Evolutionary conservation across 2,113 vertebrate genomes (phyloP).

Genomic region (Trogon melanurus): DNA sequence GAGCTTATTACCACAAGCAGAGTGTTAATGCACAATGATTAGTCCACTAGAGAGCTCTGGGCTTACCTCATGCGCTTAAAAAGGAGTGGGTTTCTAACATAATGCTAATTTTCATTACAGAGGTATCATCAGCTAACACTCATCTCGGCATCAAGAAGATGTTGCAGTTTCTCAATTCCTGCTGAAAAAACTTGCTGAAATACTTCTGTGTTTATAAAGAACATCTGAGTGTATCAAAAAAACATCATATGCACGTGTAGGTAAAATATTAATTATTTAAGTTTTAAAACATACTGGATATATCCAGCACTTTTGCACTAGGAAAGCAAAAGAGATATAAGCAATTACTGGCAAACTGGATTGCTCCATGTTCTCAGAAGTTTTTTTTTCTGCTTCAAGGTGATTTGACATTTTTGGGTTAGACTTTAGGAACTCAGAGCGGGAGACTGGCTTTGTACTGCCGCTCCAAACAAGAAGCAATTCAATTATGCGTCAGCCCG

Average conservation of each 20-base stretch:
- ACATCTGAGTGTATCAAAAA: neutral
- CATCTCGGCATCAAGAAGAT: neutral
- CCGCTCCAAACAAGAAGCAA: neutral
- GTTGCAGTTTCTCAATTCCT: neutral
- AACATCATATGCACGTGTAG: neutral
- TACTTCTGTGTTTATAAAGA: neutral
- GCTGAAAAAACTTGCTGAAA: neutral
- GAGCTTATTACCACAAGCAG: neutral
- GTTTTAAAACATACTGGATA: neutral
- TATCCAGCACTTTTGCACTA: neutral
- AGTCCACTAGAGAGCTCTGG: neutral
- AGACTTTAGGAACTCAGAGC: neutral
- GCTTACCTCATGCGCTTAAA: neutral
- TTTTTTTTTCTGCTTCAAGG: slow-evolving; percentile 5
- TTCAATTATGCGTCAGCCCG: slow-evolving; percentile 30
- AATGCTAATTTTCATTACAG: neutral
- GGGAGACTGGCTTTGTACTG: slow-evolving; percentile 5
- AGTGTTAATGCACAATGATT: neutral
- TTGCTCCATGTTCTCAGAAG: slow-evolving; percentile 8
- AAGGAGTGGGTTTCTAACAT: neutral
- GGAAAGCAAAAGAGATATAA: slow-evolving; percentile 13
- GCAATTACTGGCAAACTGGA: slow-evolving; percentile 30
- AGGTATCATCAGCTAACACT: neutral
- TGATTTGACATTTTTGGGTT: slow-evolving; percentile 66
- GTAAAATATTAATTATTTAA: slow-evolving; percentile 12